Base-by-base conservation (phyloP, 1,140 invertebrate genomes). In the Archivesica marissinica region DNA sequence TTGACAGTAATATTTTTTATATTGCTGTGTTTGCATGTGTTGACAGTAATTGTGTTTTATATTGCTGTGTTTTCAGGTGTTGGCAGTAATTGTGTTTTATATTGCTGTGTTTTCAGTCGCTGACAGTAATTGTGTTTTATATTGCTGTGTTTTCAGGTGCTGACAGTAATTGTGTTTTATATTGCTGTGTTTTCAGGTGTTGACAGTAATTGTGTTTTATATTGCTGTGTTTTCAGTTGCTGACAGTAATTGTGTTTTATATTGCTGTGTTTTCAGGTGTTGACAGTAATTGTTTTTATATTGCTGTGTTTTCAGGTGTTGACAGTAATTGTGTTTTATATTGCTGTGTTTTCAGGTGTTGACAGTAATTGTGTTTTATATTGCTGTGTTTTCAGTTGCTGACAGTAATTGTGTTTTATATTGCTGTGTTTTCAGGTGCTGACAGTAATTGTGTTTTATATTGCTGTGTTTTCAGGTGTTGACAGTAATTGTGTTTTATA, bases 251-350 rank as follows among this genome's bases (percentile, higher is more conserved):
- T 1, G 81, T 93, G 0, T 93, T 92, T 86, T 92, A 93, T 84
- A 91, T 89, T 59, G 88, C 89, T 47, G 17, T 7, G 3, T 64
- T 79, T 47, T 64, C 59, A 93, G 92, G 89, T 92, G 9, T 84
- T 93, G 25, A 88, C 92, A 20, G 88, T 91, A 3, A 80, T 92
- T 1, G 81, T 93, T 93, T 92, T 86, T 92, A 93, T 84, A 91
- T 89, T 59, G 88, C 89, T 47, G 17, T 7, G 3, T 64, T 79
- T 47, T 64, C 59, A 93, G 92, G 89, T 92, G 9, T 84, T 93
- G 25, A 88, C 92, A 20, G 88, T 91, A 3, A 80, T 92, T 1
- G 81, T 93, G 0, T 93, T 92, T 86, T 92, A 93, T 84, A 91
- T 89, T 59, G 88, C 89, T 47, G 17, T 7, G 3, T 64, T 79